These are phyloP conservation scores for Danio aesculapii DNA, from an alignment of 2,797 vertebrate genomes.

Conservation along the genomic window DNA sequence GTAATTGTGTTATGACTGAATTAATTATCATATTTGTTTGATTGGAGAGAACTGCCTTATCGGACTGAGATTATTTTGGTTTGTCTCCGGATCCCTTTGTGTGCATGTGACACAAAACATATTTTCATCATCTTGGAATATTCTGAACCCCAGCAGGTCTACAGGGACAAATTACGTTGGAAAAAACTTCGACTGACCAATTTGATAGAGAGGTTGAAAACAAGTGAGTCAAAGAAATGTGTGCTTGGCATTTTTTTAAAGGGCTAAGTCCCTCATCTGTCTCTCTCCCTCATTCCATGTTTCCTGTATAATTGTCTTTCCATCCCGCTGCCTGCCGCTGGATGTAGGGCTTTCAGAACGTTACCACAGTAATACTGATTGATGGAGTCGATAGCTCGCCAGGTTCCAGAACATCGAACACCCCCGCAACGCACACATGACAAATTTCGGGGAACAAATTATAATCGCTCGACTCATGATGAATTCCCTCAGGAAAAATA, in stretches of 20 bases:
- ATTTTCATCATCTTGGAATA: not conserved
- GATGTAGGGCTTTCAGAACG: slow-evolving; percentile 76
- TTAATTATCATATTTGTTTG: slow-evolving; percentile 17
- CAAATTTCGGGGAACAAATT: slow-evolving; percentile 80
- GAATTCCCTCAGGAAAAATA: slow-evolving; percentile 77
- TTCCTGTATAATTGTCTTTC: slow-evolving; percentile 83
- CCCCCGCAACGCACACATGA: slow-evolving; percentile 75
- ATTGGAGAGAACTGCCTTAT: not conserved
- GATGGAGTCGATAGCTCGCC: slow-evolving; percentile 81
- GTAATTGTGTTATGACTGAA: slow-evolving; percentile 17
- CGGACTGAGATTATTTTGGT: not conserved
- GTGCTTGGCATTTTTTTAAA: slow-evolving; percentile 26
- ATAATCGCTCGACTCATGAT: slow-evolving; percentile 76
- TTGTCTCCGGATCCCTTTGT: not conserved
- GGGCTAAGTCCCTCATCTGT: slow-evolving; percentile 22
- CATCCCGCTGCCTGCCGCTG: slow-evolving; percentile 73
- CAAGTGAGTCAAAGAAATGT: slow-evolving; percentile 17
- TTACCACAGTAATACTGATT: slow-evolving; percentile 83
- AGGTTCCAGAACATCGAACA: slow-evolving; percentile 81
- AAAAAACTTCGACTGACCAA: slow-evolving; percentile 21
- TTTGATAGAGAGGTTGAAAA: slow-evolving; percentile 23
- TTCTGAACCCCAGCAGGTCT: not conserved
- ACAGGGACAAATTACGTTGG: not conserved
- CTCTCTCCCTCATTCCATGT: slow-evolving; percentile 54
- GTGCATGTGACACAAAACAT: not conserved